Conservation (phyloP, 92 coral and sea anemone genomes). For the Epizoanthus illoricatus region DNA sequence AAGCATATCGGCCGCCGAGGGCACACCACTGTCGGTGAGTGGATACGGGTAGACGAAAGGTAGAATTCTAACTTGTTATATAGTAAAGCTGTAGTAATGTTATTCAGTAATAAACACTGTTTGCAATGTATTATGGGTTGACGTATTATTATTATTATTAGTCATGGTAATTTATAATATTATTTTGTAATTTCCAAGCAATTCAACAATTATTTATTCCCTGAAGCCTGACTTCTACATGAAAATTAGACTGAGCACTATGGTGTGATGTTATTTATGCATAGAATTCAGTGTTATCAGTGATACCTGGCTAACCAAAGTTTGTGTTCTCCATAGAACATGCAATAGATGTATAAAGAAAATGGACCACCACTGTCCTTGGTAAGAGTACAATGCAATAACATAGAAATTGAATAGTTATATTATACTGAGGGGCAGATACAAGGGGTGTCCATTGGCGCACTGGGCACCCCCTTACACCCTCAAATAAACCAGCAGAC, state of each 20-base stretch:
- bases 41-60: conserved; percentile 8
- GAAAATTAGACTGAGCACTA: no score
- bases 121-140: no score
- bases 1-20: conserved; percentile 97
- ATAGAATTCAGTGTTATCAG: no score
- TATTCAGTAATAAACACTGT: neutral
- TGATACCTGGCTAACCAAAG: no score
- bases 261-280: no score
- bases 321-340: conserved; percentile 50
- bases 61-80: neutral
- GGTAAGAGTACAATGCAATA: conserved; percentile 48
- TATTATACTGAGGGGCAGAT: no score
- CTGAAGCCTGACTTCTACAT: no score
- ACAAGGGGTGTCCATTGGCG: no score
- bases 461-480: no score
- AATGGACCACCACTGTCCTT: conserved; percentile 99
- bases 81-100: neutral
- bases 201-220: neutral
- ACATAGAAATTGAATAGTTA: no score
- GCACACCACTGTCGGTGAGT: conserved; percentile 91
- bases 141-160: no score
- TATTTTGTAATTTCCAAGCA: neutral
- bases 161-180: neutral
- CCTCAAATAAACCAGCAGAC: no score
- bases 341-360: conserved; percentile 92